phyloP scores from a whole-genome alignment of 1,140 invertebrate species.

The Potamilus streckersoni region DNA sequence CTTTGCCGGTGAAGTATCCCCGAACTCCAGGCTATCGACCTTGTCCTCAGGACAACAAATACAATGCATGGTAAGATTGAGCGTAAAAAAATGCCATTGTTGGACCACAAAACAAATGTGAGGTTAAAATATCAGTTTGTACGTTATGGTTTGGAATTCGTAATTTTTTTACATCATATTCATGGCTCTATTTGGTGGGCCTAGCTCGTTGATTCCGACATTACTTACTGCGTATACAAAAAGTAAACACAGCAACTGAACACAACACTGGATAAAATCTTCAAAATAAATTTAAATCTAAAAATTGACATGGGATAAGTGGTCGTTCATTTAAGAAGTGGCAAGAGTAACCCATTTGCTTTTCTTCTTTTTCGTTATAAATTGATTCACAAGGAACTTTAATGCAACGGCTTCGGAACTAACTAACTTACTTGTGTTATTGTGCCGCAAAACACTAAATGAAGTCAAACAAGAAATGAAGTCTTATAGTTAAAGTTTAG shows the following conservation, averaged over 20 bases:
- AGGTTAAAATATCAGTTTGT: neutral
- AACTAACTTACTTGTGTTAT: too few species aligned
- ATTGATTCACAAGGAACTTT: neutral
- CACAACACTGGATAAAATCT: too few species aligned
- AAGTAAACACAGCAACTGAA: too few species aligned
- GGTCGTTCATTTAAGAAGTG: neutral
- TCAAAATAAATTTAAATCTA: too few species aligned
- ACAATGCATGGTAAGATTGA: constrained; percentile 51
- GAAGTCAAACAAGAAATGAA: neutral
- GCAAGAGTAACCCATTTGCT: neutral
- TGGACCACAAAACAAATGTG: neutral
- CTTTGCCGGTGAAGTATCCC: constrained; percentile 54
- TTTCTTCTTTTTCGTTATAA: neutral
- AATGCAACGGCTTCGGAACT: neutral
- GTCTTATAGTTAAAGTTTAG: neutral
- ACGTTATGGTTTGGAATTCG: neutral
- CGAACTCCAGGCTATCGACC: constrained; percentile 50
- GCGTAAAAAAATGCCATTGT: neutral
- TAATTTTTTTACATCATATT: neutral
- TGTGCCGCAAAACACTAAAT: neutral
- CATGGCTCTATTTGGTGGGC: neutral
- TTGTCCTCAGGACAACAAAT: constrained; percentile 37
- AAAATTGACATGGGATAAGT: too few species aligned
- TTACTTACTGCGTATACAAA: too few species aligned
- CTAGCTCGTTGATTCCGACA: too few species aligned